These are phyloP conservation scores for Brachionus plicatilis DNA, from an alignment of 1,140 invertebrate genomes.

Conservation along the genomic window DNA sequence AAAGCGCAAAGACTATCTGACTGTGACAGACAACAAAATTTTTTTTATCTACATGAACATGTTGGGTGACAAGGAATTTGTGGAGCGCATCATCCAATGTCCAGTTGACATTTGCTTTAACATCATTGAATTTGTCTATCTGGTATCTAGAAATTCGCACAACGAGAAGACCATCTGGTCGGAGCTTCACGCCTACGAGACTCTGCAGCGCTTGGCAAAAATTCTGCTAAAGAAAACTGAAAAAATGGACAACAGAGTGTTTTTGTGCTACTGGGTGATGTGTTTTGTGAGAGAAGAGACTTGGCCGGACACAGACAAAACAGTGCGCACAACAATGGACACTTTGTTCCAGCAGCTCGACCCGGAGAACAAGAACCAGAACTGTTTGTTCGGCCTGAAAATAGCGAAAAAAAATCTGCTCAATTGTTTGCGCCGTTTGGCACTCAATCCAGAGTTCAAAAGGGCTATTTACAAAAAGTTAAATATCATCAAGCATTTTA, in stretches of 20 bases:
- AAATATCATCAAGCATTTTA: background rate
- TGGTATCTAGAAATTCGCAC: background rate
- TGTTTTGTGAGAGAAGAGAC: background rate
- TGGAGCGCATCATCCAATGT: background rate
- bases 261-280: background rate
- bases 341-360: background rate
- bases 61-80: background rate
- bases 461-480: background rate
- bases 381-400: background rate
- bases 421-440: background rate
- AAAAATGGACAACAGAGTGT: background rate
- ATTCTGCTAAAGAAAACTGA: background rate
- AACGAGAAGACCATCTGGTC: background rate
- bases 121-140: background rate
- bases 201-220: background rate
- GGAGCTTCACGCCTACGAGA: background rate
- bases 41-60: background rate
- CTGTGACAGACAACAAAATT: background rate
- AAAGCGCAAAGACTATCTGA: background rate
- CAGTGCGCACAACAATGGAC: background rate
- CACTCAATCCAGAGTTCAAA: background rate
- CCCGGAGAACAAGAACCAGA: background rate
- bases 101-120: background rate
- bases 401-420: background rate
- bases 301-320: background rate